Conservation (phyloP, 2,888 invertebrate genomes). For the Scaptomyza polygonia region DNA sequence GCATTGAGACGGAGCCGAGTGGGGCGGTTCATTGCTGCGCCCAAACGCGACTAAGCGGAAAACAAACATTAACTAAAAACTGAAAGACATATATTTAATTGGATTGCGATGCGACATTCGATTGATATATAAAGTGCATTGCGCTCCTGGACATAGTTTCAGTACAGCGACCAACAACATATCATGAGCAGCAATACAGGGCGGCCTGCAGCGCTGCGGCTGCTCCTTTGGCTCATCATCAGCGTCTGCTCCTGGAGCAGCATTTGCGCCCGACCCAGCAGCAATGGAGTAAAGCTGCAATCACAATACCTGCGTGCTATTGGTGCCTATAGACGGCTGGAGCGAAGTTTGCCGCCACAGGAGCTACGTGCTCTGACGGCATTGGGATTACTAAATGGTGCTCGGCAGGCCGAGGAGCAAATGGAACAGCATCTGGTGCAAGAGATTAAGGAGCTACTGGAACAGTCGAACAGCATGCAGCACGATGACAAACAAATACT, state of each 20-base stretch:
- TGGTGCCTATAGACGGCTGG: slow-evolving; percentile 77
- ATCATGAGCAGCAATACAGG: slow-evolving; percentile 24
- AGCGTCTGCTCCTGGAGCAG: slow-evolving; percentile 30
- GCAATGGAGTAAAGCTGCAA: slow-evolving; percentile 60
- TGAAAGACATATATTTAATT: not conserved
- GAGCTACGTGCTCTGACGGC: slow-evolving; percentile 79
- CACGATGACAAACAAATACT: slow-evolving; percentile 54
- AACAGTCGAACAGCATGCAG: slow-evolving; percentile 66
- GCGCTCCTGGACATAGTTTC: slow-evolving; percentile 43
- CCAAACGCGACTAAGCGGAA: slow-evolving; percentile 47
- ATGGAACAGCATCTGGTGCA: slow-evolving; percentile 80
- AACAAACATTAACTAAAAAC: slow-evolving; percentile 10
- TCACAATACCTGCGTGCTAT: slow-evolving; percentile 78
- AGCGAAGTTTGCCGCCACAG: slow-evolving; percentile 71
- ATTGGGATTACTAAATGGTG: slow-evolving; percentile 82
- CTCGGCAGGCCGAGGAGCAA: slow-evolving; percentile 77
- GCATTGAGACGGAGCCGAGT: slow-evolving; percentile 33
- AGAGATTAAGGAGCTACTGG: slow-evolving; percentile 74
- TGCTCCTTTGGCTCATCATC: slow-evolving; percentile 37
- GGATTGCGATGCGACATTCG: slow-evolving; percentile 2
- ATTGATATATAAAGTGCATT: slow-evolving; percentile 44
- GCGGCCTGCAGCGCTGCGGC: slow-evolving; percentile 30
- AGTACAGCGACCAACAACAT: slow-evolving; percentile 26
- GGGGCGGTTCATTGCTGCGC: slow-evolving; percentile 18
- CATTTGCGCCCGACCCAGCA: slow-evolving; percentile 18